Conservation (phyloP, 2,888 invertebrate genomes). For the Lepeophtheirus nordmannii region DNA sequence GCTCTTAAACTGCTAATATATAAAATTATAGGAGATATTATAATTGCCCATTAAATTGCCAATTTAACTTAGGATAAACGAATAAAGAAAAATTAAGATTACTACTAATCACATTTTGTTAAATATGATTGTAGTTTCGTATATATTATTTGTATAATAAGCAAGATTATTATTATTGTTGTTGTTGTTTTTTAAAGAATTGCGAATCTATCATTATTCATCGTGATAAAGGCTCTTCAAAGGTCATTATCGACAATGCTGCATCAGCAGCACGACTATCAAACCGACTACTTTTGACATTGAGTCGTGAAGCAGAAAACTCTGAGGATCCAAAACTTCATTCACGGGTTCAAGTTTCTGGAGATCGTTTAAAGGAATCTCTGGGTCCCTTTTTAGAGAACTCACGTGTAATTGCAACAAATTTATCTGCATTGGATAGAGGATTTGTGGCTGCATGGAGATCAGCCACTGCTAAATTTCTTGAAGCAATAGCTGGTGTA, state of each 20-base stretch:
- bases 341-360: conserved; percentile 7
- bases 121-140: no score
- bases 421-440: conserved; percentile 9
- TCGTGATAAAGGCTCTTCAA: conserved; percentile 1
- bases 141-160: no score
- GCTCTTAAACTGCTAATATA: no score
- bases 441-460: conserved; percentile 6
- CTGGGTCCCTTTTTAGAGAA: conserved; percentile 22
- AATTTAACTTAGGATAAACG: no score
- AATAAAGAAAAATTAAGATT: no score
- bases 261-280: conserved; percentile 46
- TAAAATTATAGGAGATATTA: no score
- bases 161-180: no score
- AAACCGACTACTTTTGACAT: conserved; percentile 84
- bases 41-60: no score
- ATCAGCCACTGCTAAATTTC: background rate
- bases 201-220: background rate
- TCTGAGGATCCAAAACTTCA: conserved; percentile 41
- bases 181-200: background rate
- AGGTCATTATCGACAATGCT: conserved; percentile 16
- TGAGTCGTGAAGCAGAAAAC: conserved; percentile 93
- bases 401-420: conserved; percentile 10
- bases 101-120: no score
- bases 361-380: conserved; percentile 17
- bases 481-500: conserved; percentile 9